These are phyloP conservation scores for Gymnarchus niloticus DNA, from an alignment of 2,113 vertebrate species.

Conservation along the genomic window DNA sequence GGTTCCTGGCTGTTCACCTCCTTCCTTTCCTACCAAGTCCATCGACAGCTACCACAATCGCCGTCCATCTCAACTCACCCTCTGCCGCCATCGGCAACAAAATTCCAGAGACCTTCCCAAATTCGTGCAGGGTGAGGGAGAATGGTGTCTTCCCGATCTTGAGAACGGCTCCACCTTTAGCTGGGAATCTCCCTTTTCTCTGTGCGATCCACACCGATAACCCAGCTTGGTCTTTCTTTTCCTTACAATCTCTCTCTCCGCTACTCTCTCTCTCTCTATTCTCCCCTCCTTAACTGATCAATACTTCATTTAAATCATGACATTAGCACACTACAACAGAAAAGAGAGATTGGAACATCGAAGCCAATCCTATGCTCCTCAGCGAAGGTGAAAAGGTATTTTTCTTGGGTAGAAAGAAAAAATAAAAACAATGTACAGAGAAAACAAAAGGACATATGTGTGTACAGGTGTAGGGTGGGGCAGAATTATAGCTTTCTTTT, in stretches of 20 bases:
- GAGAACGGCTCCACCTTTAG: constrained; percentile 64
- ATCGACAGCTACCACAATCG: constrained; percentile 36
- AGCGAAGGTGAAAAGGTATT: constrained; percentile 28
- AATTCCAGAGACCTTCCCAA: constrained; percentile 44
- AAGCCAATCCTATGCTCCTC: constrained; percentile 37
- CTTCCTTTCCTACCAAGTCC: constrained; percentile 38
- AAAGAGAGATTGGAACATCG: constrained; percentile 52
- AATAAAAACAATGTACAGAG: constrained; percentile 33
- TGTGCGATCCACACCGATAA: constrained; percentile 71
- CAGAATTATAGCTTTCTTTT: constrained; percentile 47
- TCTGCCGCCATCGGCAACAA: constrained; percentile 39
- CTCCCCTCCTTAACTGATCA: constrained; percentile 79
- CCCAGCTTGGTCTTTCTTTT: constrained; percentile 72
- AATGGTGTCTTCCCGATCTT: constrained; percentile 54
- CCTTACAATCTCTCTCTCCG: constrained; percentile 64
- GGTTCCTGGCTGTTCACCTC: constrained; percentile 27
- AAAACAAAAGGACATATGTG: constrained; percentile 49
- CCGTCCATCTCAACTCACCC: constrained; percentile 43
- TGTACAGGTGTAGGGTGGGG: constrained; percentile 40
- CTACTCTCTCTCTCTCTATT: constrained; percentile 65
- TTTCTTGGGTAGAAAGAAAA: constrained; percentile 25
- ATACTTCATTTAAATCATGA: constrained; percentile 83
- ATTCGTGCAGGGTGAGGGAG: constrained; percentile 50
- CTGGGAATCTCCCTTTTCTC: constrained; percentile 57
- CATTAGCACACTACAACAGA: constrained; percentile 69